Conservation (phyloP, 37 sponge, comb jelly and placozoan genomes). For the Aplysina aerophoba region DNA sequence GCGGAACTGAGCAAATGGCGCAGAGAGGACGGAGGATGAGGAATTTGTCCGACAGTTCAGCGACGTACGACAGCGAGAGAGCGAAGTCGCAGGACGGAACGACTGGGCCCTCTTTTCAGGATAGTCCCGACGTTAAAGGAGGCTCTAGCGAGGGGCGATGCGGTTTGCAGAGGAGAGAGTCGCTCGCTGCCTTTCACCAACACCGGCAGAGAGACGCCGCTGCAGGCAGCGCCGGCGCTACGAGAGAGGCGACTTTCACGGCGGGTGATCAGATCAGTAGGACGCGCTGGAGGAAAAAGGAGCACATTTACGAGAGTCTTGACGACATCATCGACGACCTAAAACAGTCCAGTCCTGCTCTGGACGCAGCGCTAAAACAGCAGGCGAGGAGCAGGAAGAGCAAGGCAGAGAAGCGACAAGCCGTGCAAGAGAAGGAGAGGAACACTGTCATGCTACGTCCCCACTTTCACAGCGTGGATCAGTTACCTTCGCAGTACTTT, state of each 20-base stretch:
- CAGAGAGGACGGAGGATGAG: no score
- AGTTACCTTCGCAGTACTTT: not conserved
- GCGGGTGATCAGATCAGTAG: not conserved
- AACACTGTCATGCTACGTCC: not conserved
- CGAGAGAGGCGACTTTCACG: not conserved
- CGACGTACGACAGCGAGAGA: no score
- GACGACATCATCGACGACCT: slow-evolving; percentile 28
- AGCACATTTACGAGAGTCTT: slow-evolving; percentile 42
- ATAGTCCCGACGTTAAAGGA: no score
- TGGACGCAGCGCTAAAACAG: not conserved
- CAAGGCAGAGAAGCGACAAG: no score
- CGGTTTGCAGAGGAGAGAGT: not conserved
- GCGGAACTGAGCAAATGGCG: no score
- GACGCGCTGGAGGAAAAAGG: slow-evolving; percentile 20
- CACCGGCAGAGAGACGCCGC: not conserved
- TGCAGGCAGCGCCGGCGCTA: no score
- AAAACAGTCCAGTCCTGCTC: not conserved
- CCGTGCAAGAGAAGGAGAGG: not conserved
- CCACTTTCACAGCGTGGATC: slow-evolving; percentile 4
- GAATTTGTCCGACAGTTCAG: no score
- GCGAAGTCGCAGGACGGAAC: no score
- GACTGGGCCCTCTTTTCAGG: no score
- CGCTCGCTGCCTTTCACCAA: slow-evolving; percentile 24
- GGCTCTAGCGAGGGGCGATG: no score
- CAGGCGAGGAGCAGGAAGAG: not conserved